Evolutionary conservation across 2,797 vertebrate species (phyloP), one percentile per base, ranked within the genome.

Genomic region (Darevskia nairensis): DNA sequence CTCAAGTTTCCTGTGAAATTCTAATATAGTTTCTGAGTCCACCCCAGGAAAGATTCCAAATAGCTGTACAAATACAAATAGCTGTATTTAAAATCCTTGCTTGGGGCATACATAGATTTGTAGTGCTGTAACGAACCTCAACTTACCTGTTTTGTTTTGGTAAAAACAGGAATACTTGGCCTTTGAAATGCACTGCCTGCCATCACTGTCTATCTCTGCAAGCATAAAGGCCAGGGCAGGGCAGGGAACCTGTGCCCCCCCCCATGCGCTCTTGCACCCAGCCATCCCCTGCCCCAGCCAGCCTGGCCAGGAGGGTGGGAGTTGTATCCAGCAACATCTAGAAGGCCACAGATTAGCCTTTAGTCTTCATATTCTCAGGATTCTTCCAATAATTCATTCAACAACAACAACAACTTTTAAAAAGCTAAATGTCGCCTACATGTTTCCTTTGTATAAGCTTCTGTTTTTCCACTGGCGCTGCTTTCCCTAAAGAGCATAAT

Each of bases 41-140:
- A 75, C 5, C 50, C 50, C 50, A 71, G 59, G n/a, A 86, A 66
- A 71, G 0, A 84, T 64, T 87, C 77, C 4, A 61, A 61, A 71
- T 4, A 3, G 29, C 6, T 35, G 71, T 82, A 61, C 50, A 50
- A 50, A 50, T 50, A 8, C 4, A 61, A 61, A 32, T 3, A 3
- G 29, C 7, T 41, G 71, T 82, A 61, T 86, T 78, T 74, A 89
- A 82, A 44, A 74, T 29, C 78, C 83, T 39, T 88, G 84, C 61
- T 59, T 85, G n/a, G 75, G 7, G 35, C 68, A 91, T 41, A 44
- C 41, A 84, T 19, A 93, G 25, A 41, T 9, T 85, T 32, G n/a
- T 82, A 68, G 32, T 80, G 8, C 50, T 41, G 7, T 88, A 44
- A 4, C 46, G 84, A 87, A 90, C 25, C n/a, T 3, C 13, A 29